Evolutionary conservation across 2,888 invertebrate genomes (phyloP), one percentile per base, ranked within the genome.

Genomic region (Scotopteryx bipunctaria): DNA sequence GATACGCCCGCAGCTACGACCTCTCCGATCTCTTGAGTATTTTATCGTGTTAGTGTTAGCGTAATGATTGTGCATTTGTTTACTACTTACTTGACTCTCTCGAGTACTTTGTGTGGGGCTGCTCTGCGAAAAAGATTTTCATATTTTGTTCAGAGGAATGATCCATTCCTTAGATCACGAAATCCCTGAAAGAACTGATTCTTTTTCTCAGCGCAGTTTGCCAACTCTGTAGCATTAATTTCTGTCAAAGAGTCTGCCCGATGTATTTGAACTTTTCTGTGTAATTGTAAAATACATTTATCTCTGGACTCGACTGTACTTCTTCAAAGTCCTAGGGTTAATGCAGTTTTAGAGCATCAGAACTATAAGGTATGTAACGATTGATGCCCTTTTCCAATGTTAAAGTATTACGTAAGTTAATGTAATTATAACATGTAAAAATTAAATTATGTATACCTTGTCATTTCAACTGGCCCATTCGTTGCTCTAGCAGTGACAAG

Each of bases 11-110:
- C 35, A 45, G 54, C 44, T 58, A 41, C 53, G 53, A 60, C 42
- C 53, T 51, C 43, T 19, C 13, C 32, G 5, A 48, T 51, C 48
- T 55, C 46, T 56, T 52, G 55, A 54, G 55, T 62, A 59, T 55
- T 54, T 51, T 59, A 81, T 86, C 86, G 87, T 88, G 85, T 87
- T 86, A 87, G 87, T 78, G 59, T 81, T 83, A 85, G 78, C 64
- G 63, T 74, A 71, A 68, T 54, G 31, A 40, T 67, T 66, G 59
- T 66, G 60, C 68, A 69, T 76, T 71, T 67, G 71, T 76, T 77
- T 74, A 68, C 79, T 73, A 73, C 79, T 76, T 69, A 67, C 66
- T 54, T 56, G 61, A 55, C 49, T 53, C 36, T 40, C 11, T 41
- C 35, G 55, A 43, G 55, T 15, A 48, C 43, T 25, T 21, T 9